A percentile compares a stretch with the other conserved stretches of the same genome.
phyloP scores from a whole-genome alignment of 2,888 invertebrate species.

The Lomographa bimaculata region DNA sequence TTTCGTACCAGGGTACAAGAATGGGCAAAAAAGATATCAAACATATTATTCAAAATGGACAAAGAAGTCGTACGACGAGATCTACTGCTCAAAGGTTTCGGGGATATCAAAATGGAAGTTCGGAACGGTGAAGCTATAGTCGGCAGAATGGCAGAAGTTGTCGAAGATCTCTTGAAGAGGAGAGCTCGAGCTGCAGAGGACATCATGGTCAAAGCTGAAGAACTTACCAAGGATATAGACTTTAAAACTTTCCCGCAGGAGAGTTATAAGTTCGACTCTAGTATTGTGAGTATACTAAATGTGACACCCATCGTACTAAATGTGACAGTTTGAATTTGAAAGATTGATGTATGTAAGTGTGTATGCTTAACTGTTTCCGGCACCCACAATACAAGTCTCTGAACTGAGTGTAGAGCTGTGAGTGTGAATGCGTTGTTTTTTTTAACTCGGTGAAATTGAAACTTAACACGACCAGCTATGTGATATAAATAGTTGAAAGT shows the following conservation, averaged over 20 bases:
- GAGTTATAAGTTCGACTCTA: slow-evolving; percentile 57
- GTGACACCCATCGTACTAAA: no score
- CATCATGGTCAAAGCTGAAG: slow-evolving; percentile 67
- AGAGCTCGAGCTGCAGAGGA: slow-evolving; percentile 61
- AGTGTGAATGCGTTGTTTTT: no score
- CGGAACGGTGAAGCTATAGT: slow-evolving; percentile 66
- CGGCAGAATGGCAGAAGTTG: slow-evolving; percentile 52
- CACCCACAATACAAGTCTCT: no score
- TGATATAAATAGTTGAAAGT: no score
- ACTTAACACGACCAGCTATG: no score
- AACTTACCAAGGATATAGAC: slow-evolving; percentile 42
- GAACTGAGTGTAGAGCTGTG: no score
- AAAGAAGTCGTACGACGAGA: slow-evolving; percentile 57
- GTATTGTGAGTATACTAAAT: slow-evolving; percentile 66
- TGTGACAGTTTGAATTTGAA: no score
- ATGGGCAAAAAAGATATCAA: slow-evolving; percentile 67
- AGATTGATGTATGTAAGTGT: no score
- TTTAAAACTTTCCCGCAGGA: slow-evolving; percentile 37
- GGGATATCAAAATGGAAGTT: slow-evolving; percentile 51
- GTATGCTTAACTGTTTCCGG: no score
- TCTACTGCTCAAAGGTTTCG: slow-evolving; percentile 56
- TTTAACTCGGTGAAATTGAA: no score
- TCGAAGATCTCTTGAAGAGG: slow-evolving; percentile 56
- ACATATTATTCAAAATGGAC: slow-evolving; percentile 54
- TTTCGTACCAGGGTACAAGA: slow-evolving; percentile 50